phyloP scores from a whole-genome alignment of 1,140 invertebrate genomes.

The Ceratina calcarata region DNA sequence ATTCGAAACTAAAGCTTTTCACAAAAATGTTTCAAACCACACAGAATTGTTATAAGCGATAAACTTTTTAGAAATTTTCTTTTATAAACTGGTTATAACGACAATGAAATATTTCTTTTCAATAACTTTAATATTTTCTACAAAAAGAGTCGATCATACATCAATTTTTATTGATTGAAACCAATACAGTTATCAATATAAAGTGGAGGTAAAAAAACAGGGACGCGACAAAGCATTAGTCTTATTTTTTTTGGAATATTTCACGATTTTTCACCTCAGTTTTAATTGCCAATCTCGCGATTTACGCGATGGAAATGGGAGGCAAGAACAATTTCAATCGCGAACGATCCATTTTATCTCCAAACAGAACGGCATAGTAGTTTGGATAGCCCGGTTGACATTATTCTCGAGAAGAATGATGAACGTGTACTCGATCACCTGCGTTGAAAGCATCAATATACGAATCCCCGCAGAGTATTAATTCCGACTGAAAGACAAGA shows the following conservation, averaged over 20 bases:
- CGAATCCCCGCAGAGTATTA: constrained; percentile 20
- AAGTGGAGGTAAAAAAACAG: too few relatives aligned
- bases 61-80: too few relatives aligned
- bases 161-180: too few relatives aligned
- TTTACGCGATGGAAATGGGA: not conserved
- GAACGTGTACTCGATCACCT: constrained; percentile 50
- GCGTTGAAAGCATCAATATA: constrained; percentile 38
- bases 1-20: too few relatives aligned
- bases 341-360: constrained; percentile 43
- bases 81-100: too few relatives aligned
- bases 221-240: too few relatives aligned
- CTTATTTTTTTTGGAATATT: not conserved
- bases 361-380: constrained; percentile 29
- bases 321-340: constrained; percentile 27
- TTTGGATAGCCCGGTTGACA: constrained; percentile 36
- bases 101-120: too few relatives aligned
- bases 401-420: constrained; percentile 41
- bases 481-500: not conserved
- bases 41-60: too few relatives aligned
- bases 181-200: too few relatives aligned
- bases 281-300: not conserved
- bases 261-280: not conserved
- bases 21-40: too few relatives aligned
- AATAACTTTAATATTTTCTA: too few relatives aligned
- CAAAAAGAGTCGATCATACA: too few relatives aligned